Evolutionary conservation across 2,113 vertebrate species (phyloP), one percentile per base, ranked within the genome.

Genomic region (Phalacrocorax aristotelis): DNA sequence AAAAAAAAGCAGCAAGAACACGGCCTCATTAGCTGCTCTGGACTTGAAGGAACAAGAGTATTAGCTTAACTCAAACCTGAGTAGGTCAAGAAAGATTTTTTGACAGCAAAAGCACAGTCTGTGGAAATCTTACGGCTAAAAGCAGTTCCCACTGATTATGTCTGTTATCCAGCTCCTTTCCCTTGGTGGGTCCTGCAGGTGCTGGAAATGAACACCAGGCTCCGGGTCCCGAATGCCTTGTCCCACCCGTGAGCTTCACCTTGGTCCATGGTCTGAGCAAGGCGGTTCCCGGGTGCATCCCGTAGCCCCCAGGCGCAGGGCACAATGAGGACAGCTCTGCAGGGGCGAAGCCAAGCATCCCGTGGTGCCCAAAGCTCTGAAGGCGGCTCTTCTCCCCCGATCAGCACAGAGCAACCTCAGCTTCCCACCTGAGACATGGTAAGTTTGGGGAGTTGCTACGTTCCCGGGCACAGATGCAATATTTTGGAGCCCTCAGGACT

Each of bases 201-300:
- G 29, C 17, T 64, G 55, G 65, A 46, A 21, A 10, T 6, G 71
- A 52, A 13, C 36, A 5, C 12, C 1, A 1, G 36, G 18, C 18
- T 40, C 42, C 26, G 44, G 6, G 19, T 51, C 52, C 30, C 3
- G 0, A 42, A n/a, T 8, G 23, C 38, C 21, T 30, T 7, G 13
- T 81, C 48, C 51, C 27, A 19, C 42, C 78, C 34, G 0, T 3
- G 71, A 62, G 25, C 9, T n/a, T 34, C 26, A 9, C n/a, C 78
- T 55, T 2, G 5, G 38, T 23, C 48, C 7, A 0, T 42, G 36
- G 44, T 15, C 25, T 10, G 10, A 58, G 49, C 1, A 9, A 32
- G 42, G 17, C 2, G 1, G 3, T 38, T 30, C 42, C 8, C 4
- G 54, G 54, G 29, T 23, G 32, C 58, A 25, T 34, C 48, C 36